phyloP scores from a whole-genome alignment of 2,888 invertebrate species.

The Hyposoter didymator region DNA sequence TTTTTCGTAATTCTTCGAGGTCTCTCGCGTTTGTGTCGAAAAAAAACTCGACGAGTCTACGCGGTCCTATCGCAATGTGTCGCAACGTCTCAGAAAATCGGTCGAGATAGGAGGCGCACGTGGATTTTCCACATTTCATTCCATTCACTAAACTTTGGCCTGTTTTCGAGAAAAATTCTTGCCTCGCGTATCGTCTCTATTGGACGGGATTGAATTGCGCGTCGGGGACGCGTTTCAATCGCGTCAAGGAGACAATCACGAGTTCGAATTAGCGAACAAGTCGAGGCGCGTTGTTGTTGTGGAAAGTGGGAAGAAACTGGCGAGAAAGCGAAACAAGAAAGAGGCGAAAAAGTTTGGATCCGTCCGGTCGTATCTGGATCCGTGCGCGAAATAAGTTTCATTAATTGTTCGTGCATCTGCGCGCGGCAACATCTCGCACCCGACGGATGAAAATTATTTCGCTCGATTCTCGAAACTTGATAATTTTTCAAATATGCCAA shows the following conservation, averaged over 20 bases:
- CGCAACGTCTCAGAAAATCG: neutral
- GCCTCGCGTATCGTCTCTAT: slow-evolving; percentile 26
- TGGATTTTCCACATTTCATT: neutral
- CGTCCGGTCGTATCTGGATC: slow-evolving; percentile 34
- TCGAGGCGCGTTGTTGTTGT: neutral
- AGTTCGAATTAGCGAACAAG: slow-evolving; percentile 6
- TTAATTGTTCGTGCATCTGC: slow-evolving; percentile 29
- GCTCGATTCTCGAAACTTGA: neutral
- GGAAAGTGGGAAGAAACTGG: neutral
- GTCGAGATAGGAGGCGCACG: neutral
- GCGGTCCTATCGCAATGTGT: slow-evolving; percentile 40
- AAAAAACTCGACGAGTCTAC: slow-evolving; percentile 11
- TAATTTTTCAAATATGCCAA: neutral
- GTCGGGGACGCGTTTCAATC: neutral
- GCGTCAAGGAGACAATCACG: neutral
- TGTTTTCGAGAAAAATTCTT: neutral
- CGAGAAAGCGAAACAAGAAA: slow-evolving; percentile 14
- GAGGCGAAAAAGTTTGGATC: slow-evolving; percentile 36
- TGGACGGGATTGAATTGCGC: slow-evolving; percentile 42
- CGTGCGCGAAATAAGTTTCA: neutral
- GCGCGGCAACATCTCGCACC: neutral
- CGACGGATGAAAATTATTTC: slow-evolving; percentile 3
- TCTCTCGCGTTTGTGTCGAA: slow-evolving; percentile 3
- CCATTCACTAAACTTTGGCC: neutral
- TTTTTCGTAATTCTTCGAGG: slow-evolving; percentile 28